Base-by-base conservation (phyloP, 2,113 vertebrate genomes). In the Labeo rohita region DNA sequence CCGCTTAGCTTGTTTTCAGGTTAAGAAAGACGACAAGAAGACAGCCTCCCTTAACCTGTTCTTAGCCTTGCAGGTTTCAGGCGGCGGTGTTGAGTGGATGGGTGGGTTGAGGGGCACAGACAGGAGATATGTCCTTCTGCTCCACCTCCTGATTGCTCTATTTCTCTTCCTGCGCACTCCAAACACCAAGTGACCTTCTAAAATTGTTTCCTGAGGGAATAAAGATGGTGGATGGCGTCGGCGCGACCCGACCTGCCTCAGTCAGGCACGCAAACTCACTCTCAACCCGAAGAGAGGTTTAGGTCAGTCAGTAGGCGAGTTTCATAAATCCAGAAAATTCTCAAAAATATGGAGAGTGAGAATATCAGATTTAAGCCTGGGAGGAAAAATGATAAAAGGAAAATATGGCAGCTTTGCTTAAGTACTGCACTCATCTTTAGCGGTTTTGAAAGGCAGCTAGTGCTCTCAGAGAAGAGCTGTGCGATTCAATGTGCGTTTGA, bases 131-230 rank as follows among this genome's bases (percentile, higher is more conserved):
- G 90, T 91, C 89, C 88, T 83, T 78, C 70, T 85, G 88, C 36
- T 91, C 80, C 72, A 81, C 85, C 87, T 88, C 70, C 89, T 90
- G 92, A 89, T 84, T 85, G 87, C 84, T 88, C 88, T 79, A 89
- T 91, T 93, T 93, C 91, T 92, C 91, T 92, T 90, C 90, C 87
- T 87, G 84, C 52, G 73, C 89, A 89, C 91, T 89, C 89, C 88
- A 92, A 85, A 88, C 87, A 90, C 90, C 90, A 70, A 61, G 88
- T 92, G 89, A 92, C 92, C 91, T 93, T 92, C 89, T 84, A 73
- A 74, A 87, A 86, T 65, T 52, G 83, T 90, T 85, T 89, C 87
- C 87, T 82, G 50, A 68, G 49, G 87, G 83, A 79, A 50, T 54
- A 77, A 79, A 63, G 12, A 86, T 80, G 68, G 54, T 59, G 10